Conservation (phyloP, 2,888 invertebrate species). For the Meiosimyza platycephala region DNA sequence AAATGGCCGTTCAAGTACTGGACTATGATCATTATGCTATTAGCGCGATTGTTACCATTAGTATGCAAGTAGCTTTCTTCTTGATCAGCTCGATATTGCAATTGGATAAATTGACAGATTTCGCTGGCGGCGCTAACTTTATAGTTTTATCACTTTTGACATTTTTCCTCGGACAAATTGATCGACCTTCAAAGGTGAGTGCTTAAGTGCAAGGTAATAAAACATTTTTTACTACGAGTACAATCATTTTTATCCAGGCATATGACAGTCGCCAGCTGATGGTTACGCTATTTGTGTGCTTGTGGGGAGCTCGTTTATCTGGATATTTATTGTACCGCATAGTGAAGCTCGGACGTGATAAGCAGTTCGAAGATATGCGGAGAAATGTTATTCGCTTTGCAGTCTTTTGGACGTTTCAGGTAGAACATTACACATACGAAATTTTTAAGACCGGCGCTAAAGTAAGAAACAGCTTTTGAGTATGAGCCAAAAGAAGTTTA, state of each 20-base stretch:
- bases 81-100: constrained; percentile 86
- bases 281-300: constrained; percentile 87
- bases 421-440: constrained; percentile 55
- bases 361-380: constrained; percentile 88
- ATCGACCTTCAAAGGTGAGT: constrained; percentile 73
- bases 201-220: background rate
- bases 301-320: constrained; percentile 89
- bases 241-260: constrained; percentile 68
- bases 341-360: constrained; percentile 89
- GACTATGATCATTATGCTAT: constrained; percentile 88
- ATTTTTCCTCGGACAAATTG: constrained; percentile 86
- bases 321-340: constrained; percentile 91
- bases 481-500: too few relatives aligned
- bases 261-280: constrained; percentile 91
- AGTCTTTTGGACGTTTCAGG: constrained; percentile 94
- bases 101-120: constrained; percentile 91
- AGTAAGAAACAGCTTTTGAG: too few relatives aligned
- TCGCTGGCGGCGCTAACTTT: constrained; percentile 94
- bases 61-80: constrained; percentile 90
- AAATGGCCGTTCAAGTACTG: constrained; percentile 70
- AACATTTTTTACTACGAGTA: background rate
- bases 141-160: constrained; percentile 88
- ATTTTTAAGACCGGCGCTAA: background rate
- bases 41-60: constrained; percentile 85
- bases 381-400: constrained; percentile 89